Conservation (phyloP, 2,888 invertebrate species). For the Drosophila macrospina region DNA sequence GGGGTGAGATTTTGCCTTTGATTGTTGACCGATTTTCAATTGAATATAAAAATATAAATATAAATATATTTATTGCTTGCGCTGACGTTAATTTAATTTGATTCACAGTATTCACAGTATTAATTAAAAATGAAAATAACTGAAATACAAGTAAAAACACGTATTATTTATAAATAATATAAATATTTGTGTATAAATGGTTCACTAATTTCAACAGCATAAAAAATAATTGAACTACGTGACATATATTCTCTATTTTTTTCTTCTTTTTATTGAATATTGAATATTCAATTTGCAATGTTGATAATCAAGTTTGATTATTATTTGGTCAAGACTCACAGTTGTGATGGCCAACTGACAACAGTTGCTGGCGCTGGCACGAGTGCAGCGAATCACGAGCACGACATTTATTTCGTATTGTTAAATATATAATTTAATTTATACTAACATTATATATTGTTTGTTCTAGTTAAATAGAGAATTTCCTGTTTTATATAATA, state of each 20-base stretch:
- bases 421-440: too few species aligned
- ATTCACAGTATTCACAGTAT: slow-evolving; percentile 27
- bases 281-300: neutral
- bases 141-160: slow-evolving; percentile 6
- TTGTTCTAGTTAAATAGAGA: too few species aligned
- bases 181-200: slow-evolving; percentile 54
- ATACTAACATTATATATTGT: too few species aligned
- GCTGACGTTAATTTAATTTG: slow-evolving; percentile 38
- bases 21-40: slow-evolving; percentile 20
- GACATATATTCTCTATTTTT: slow-evolving; percentile 26
- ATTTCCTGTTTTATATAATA: too few species aligned
- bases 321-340: slow-evolving; percentile 16
- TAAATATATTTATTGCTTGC: slow-evolving; percentile 14
- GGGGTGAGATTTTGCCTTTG: neutral
- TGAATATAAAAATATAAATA: neutral
- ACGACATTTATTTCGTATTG: neutral
- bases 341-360: neutral
- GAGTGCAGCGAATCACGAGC: neutral
- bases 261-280: too few species aligned
- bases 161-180: slow-evolving; percentile 33
- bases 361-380: too few species aligned
- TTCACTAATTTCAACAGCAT: slow-evolving; percentile 40
- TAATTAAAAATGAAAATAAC: slow-evolving; percentile 56
- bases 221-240: slow-evolving; percentile 19
- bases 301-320: slow-evolving; percentile 33